Evolutionary conservation across 2,888 invertebrate genomes (phyloP).

Genomic region (Hydraecia micacea): DNA sequence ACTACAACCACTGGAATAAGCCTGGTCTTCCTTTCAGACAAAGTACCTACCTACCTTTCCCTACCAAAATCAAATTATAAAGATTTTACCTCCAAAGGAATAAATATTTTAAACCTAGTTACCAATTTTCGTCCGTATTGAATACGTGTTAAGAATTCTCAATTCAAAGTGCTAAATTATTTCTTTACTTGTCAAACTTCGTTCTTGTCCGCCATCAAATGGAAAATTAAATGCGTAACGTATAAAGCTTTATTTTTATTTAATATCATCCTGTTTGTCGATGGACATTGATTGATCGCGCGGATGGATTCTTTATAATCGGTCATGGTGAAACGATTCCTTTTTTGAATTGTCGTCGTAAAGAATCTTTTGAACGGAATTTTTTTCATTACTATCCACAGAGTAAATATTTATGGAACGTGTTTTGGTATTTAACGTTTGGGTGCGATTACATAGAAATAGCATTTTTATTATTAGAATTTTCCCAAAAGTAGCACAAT

Average conservation of each 20-base stretch:
- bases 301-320: slow-evolving; percentile 64
- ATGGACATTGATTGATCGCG: slow-evolving; percentile 68
- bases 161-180: slow-evolving; percentile 29
- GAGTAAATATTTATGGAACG: slow-evolving; percentile 38
- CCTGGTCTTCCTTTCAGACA: background rate
- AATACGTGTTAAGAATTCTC: slow-evolving; percentile 20
- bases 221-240: slow-evolving; percentile 49
- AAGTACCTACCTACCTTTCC: background rate
- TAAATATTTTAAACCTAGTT: slow-evolving; percentile 7
- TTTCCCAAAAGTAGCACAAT: background rate
- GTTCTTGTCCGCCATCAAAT: slow-evolving; percentile 17
- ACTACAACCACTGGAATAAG: background rate
- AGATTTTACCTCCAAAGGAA: background rate
- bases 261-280: slow-evolving; percentile 57
- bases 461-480: background rate
- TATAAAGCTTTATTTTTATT: slow-evolving; percentile 51
- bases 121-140: slow-evolving; percentile 12
- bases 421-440: slow-evolving; percentile 11
- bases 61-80: slow-evolving; percentile 5
- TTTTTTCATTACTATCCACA: slow-evolving; percentile 43
- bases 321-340: slow-evolving; percentile 61
- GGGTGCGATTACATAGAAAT: background rate
- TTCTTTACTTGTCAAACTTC: slow-evolving; percentile 37
- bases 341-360: slow-evolving; percentile 56
- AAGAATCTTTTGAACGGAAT: slow-evolving; percentile 38